Conservation (phyloP, 64 coral and sea anemone genomes). For the Pocillopora verrucosa region DNA sequence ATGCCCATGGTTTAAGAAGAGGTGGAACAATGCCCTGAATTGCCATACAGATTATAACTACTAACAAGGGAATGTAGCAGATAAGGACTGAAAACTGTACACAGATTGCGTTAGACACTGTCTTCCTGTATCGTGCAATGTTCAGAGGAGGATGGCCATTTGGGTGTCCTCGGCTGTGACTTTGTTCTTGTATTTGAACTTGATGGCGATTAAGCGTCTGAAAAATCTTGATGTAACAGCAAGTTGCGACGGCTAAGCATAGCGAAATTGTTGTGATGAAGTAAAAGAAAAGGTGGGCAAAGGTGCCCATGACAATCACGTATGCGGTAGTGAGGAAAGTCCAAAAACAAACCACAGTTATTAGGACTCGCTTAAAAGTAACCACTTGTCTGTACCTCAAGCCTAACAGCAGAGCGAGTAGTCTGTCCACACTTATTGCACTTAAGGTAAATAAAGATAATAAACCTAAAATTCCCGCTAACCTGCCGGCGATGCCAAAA, state of each 20-base stretch:
- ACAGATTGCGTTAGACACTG: background rate
- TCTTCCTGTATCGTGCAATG: slow-evolving; percentile 7
- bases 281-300: background rate
- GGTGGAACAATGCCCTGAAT: background rate
- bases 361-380: background rate
- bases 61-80: background rate
- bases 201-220: background rate
- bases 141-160: background rate
- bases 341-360: background rate
- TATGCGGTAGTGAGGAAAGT: background rate
- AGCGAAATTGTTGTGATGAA: background rate
- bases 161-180: background rate
- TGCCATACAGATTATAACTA: background rate
- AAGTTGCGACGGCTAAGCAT: background rate
- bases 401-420: background rate
- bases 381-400: background rate
- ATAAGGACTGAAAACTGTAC: background rate
- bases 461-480: background rate
- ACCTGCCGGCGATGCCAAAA: background rate
- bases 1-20: background rate
- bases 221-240: background rate
- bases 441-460: background rate
- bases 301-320: background rate
- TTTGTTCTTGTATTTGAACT: background rate
- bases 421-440: slow-evolving; percentile 1